Evolutionary conservation across 2,888 invertebrate species (phyloP), one percentile per base, ranked within the genome.

Genomic region (Drosophila kokeensis): DNA sequence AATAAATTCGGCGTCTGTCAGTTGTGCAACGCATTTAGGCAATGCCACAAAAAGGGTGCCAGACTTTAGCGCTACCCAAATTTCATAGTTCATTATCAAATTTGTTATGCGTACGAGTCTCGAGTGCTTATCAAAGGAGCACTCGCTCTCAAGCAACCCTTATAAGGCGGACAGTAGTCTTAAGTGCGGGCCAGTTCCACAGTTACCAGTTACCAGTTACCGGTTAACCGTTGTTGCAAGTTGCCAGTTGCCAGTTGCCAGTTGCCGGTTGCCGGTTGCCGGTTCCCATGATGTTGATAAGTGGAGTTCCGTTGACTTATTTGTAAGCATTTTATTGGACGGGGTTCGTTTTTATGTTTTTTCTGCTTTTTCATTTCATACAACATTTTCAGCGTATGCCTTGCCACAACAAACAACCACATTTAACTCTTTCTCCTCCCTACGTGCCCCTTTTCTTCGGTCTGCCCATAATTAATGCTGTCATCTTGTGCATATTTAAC

Each of bases 11-110:
- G 57, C 60, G 57, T 53, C 64, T 69, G 87, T 82, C 81, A 83
- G 72, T 27, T 73, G 64, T 64, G 71, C 70, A 66, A 68, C 66
- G 71, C 45, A 64, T 60, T 52, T 29, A 29, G 40, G 45, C 34
- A 61, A 49, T 67, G 58, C 64, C 59, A 57, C 11, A 36, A 15
- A 53, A 42, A 65, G 66, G 67, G 86, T 68, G 69, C 42, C 27
- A 11, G 27, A 29, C 67, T 62, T 34, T n/a, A 10, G 10, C 38
- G 54, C 57, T 67, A 67, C 55, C 48, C 53, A 79, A 83, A 87
- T 90, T 86, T 90, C 79, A 86, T 90, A 86, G 84, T 81, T 85
- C 81, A 84, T 90, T 92, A 90, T 92, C 92, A 84, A 91, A 91
- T 91, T 92, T 92, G 91, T 92, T 91, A 91, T 91, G 92, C 92